Percentiles rank a stretch among this genome's conserved stretches.
Evolutionary conservation across 2,888 invertebrate species (phyloP).

Genomic region (Drepana falcataria): DNA sequence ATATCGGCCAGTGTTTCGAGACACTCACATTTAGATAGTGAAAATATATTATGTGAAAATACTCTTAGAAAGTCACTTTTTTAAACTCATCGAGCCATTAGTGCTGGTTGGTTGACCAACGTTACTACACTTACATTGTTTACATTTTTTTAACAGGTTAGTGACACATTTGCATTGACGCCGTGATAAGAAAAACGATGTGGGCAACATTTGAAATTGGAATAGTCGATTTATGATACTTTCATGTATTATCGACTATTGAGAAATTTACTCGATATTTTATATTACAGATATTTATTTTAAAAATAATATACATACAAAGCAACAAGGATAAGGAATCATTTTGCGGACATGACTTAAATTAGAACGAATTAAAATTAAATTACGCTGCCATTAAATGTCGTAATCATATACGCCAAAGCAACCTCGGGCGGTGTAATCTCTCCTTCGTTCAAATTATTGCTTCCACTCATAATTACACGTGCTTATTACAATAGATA

Average conservation of each 20-base stretch:
- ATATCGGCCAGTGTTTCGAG: constrained; percentile 31
- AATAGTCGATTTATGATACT: no score
- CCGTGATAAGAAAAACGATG: constrained; percentile 10
- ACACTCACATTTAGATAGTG: constrained; percentile 48
- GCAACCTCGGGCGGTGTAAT: background rate
- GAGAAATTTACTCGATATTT: no score
- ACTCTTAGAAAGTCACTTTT: constrained; percentile 49
- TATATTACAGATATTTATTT: no score
- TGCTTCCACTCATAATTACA: background rate
- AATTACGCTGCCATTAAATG: no score
- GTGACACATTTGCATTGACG: constrained; percentile 31
- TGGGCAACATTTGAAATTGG: constrained; percentile 9
- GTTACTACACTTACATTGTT: constrained; percentile 33
- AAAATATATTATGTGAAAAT: constrained; percentile 29
- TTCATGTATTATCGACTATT: no score
- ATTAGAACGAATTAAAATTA: no score
- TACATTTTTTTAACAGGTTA: constrained; percentile 27
- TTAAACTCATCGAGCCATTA: constrained; percentile 30
- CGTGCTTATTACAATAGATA: background rate
- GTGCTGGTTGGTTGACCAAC: constrained; percentile 31
- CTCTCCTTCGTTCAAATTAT: background rate
- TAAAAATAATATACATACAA: no score
- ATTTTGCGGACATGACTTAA: no score
- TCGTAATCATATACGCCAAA: background rate
- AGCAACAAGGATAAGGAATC: no score